phyloP scores from a whole-genome alignment of 92 coral and sea anemone species.

The Heliopora coerulea region DNA sequence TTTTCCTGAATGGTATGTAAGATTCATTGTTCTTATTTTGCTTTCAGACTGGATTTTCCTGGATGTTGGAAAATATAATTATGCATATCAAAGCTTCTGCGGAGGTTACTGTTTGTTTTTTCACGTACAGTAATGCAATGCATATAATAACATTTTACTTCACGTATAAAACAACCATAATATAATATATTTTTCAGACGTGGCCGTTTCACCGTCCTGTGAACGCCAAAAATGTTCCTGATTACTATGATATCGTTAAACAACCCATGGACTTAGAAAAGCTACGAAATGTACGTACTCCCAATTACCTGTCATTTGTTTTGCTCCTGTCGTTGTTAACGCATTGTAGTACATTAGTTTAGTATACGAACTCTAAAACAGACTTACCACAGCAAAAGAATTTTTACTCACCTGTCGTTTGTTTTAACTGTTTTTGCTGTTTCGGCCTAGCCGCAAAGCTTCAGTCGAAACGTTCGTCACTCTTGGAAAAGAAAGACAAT shows the following conservation, averaged over 20 bases:
- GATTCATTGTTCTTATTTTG: too few species aligned
- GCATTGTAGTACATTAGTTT: too few species aligned
- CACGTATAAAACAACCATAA: too few species aligned
- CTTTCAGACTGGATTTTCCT: constrained; percentile 82
- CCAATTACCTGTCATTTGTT: not conserved
- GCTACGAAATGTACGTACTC: constrained; percentile 71
- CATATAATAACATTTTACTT: not conserved
- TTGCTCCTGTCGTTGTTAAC: too few species aligned
- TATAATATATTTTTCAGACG: constrained; percentile 55
- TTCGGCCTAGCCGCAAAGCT: too few species aligned
- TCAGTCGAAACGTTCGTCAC: too few species aligned
- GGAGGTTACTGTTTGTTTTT: constrained; percentile 78
- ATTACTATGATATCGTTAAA: constrained; percentile 92
- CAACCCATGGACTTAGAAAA: constrained; percentile 92
- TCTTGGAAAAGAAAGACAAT: too few species aligned
- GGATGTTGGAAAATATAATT: constrained; percentile 90
- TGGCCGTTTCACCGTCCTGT: constrained; percentile 98
- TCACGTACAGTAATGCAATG: not conserved
- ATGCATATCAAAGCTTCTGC: constrained; percentile 83
- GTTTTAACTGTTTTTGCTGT: too few species aligned
- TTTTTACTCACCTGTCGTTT: too few species aligned
- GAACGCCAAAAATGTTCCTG: constrained; percentile 87
- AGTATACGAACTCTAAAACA: too few species aligned
- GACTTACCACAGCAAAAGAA: too few species aligned
- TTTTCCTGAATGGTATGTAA: not conserved